phyloP scores from a whole-genome alignment of 2,797 vertebrate genomes.

The Sus cebifrons region DNA sequence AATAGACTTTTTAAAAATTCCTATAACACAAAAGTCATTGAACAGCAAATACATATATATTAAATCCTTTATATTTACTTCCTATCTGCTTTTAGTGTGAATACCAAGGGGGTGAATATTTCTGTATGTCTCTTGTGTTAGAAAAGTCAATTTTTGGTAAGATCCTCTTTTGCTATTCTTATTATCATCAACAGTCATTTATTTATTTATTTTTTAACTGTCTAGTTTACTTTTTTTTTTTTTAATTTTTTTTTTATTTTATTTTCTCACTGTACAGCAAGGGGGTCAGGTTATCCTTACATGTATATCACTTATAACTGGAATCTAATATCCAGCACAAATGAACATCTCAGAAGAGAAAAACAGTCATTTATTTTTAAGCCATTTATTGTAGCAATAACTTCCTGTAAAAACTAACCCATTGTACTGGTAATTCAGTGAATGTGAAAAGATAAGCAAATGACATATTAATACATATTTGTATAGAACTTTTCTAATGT shows the following conservation, averaged over 20 bases:
- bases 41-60: background rate
- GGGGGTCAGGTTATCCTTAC: too few relatives aligned
- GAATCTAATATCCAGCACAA: too few relatives aligned
- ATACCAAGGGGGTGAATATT: background rate
- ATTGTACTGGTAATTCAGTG: constrained; percentile 16
- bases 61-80: constrained; percentile 29
- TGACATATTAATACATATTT: background rate
- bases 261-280: too few relatives aligned
- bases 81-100: constrained; percentile 18
- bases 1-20: background rate
- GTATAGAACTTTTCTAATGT: background rate
- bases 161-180: constrained; percentile 24
- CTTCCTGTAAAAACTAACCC: constrained; percentile 25
- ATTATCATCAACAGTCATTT: background rate
- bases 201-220: background rate
- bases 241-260: too few relatives aligned
- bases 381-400: background rate
- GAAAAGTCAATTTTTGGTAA: background rate
- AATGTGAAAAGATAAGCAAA: constrained; percentile 40
- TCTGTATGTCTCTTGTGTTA: constrained; percentile 25
- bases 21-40: background rate
- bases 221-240: too few relatives aligned
- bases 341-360: too few relatives aligned
- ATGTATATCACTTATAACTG: too few relatives aligned
- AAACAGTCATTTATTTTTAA: background rate